These are phyloP conservation scores for Gallirallus australis DNA, from an alignment of 2,797 vertebrate genomes.

Conservation along the genomic window DNA sequence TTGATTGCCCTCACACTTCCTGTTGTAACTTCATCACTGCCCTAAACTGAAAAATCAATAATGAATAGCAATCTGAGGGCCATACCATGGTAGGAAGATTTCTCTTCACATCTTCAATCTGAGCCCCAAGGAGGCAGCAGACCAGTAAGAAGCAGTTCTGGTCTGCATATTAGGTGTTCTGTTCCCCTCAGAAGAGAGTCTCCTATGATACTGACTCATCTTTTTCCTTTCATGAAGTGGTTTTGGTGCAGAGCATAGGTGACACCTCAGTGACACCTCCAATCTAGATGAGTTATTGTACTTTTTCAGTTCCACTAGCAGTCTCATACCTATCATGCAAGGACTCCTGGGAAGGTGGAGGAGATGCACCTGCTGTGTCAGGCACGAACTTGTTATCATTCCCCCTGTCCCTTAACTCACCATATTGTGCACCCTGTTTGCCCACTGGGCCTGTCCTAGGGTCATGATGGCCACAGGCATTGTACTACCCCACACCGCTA, in stretches of 20 bases:
- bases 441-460: background rate
- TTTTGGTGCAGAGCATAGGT: background rate
- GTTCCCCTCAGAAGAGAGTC: background rate
- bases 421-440: background rate
- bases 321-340: background rate
- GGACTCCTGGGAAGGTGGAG: background rate
- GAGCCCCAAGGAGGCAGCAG: background rate
- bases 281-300: background rate
- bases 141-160: background rate
- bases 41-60: too few species aligned
- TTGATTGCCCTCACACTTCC: too few species aligned
- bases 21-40: too few species aligned
- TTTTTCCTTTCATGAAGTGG: background rate
- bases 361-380: background rate
- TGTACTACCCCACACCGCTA: background rate
- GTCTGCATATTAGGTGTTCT: background rate
- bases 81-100: background rate
- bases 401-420: background rate
- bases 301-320: background rate
- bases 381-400: background rate
- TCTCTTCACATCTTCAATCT: background rate
- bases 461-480: background rate
- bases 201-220: background rate
- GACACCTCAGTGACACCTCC: background rate
- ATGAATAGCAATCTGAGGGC: background rate